Percentiles rank a stretch among this genome's conserved stretches.
phyloP scores from a whole-genome alignment of 2,888 invertebrate species.

The Prosopocoilus inquinatus region DNA sequence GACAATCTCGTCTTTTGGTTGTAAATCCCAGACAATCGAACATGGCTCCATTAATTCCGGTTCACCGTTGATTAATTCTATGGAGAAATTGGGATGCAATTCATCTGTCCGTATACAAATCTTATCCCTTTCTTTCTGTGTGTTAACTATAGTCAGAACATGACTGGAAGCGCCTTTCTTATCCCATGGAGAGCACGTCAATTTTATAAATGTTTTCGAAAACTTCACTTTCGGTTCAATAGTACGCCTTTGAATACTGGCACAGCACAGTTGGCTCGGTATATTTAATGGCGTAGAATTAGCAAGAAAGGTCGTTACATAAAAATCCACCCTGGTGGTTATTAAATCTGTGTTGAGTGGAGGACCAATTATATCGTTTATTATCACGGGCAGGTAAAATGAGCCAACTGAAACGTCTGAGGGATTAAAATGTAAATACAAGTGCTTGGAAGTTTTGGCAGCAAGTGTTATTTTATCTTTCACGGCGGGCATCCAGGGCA shows the following conservation, averaged over 20 bases:
- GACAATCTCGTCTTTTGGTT: slow-evolving; percentile 1
- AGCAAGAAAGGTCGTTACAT: too few species aligned
- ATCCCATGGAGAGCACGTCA: not conserved
- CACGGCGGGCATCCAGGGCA: not conserved
- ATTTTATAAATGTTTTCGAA: not conserved
- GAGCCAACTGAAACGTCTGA: not conserved
- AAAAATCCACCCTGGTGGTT: slow-evolving; percentile 2
- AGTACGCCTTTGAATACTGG: not conserved
- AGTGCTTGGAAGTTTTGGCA: not conserved
- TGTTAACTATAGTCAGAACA: not conserved
- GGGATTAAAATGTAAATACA: slow-evolving; percentile 9
- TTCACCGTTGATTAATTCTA: not conserved
- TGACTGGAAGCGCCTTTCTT: not conserved
- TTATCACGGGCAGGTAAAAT: slow-evolving; percentile 7
- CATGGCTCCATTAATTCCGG: not conserved
- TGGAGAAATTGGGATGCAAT: not conserved
- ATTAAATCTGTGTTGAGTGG: slow-evolving; percentile 3
- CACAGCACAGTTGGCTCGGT: not conserved
- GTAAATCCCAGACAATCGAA: not conserved
- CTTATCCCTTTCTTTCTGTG: slow-evolving; percentile 2
- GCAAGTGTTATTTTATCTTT: not conserved
- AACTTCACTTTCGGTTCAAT: slow-evolving; percentile 8
- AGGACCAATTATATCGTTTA: slow-evolving; percentile 8
- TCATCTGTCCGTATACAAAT: slow-evolving; percentile 9
- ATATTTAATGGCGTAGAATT: not conserved